Evolutionary conservation across 2,888 invertebrate species (phyloP).

Genomic region (Cenopis cana): DNA sequence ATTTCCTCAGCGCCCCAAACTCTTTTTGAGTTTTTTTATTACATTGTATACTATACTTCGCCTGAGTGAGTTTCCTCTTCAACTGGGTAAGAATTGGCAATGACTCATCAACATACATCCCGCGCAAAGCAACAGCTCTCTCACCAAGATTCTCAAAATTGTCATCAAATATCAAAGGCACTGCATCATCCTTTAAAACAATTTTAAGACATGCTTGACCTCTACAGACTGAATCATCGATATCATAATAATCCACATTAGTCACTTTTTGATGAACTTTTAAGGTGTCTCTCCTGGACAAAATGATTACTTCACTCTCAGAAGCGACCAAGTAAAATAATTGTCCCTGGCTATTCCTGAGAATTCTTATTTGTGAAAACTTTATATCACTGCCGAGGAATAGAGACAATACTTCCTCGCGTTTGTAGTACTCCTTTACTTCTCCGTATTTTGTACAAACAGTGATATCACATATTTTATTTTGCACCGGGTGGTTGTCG

Average conservation of each 20-base stretch:
- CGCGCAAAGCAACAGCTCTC: conserved; percentile 43
- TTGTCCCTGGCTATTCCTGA: conserved; percentile 64
- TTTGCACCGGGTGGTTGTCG: conserved; percentile 69
- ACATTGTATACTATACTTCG: conserved; percentile 61
- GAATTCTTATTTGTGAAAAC: conserved; percentile 58
- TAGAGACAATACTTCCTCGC: conserved; percentile 59
- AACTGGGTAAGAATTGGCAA: conserved; percentile 61
- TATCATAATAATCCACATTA: conserved; percentile 61
- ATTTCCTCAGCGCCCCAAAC: conserved; percentile 62
- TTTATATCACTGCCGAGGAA: conserved; percentile 49
- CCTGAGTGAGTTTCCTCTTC: conserved; percentile 66
- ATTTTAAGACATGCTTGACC: conserved; percentile 66
- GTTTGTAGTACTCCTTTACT: conserved; percentile 67
- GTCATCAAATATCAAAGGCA: conserved; percentile 71
- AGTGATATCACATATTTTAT: conserved; percentile 63
- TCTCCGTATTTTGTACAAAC: conserved; percentile 66
- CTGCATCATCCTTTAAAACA: conserved; percentile 62
- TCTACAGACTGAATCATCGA: conserved; percentile 60
- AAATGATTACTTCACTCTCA: conserved; percentile 59
- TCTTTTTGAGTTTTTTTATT: conserved; percentile 63
- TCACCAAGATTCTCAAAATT: conserved; percentile 60
- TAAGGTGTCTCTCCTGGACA: conserved; percentile 59
- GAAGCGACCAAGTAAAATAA: conserved; percentile 66
- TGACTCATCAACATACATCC: conserved; percentile 51
- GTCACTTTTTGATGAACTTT: conserved; percentile 55